phyloP scores from a whole-genome alignment of 92 coral and sea anemone species.

The Siderastrea siderea region DNA sequence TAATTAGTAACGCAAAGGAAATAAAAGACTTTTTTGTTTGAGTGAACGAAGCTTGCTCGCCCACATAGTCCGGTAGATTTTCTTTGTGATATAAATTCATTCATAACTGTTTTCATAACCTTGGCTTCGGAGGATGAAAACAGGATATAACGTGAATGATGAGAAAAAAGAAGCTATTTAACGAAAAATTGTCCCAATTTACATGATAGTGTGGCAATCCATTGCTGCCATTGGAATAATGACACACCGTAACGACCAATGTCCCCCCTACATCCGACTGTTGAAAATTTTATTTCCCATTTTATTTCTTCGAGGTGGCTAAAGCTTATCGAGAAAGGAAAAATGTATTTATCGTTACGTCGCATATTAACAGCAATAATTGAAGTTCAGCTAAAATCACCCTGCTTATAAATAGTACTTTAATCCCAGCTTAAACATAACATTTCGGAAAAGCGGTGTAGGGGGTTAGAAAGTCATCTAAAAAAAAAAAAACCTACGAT shows the following conservation, averaged over 20 bases:
- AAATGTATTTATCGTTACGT: too few species aligned
- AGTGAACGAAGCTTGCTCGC: neutral
- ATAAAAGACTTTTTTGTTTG: neutral
- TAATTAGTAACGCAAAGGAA: neutral
- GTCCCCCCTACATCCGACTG: neutral
- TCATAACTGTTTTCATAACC: neutral
- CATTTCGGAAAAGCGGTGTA: too few species aligned
- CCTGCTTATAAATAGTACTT: too few species aligned
- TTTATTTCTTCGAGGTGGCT: neutral
- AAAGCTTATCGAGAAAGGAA: neutral
- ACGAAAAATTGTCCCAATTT: neutral
- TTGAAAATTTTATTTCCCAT: neutral
- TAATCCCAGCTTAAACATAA: too few species aligned
- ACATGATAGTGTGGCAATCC: neutral
- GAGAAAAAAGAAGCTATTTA: neutral
- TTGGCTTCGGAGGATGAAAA: neutral
- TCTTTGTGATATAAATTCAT: neutral
- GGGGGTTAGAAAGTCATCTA: neutral
- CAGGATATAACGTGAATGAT: neutral
- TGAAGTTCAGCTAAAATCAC: too few species aligned
- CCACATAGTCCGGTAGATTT: neutral
- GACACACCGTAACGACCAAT: neutral
- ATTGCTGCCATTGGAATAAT: neutral
- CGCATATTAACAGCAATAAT: too few species aligned
- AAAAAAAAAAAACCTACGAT: neutral